phyloP scores from a whole-genome alignment of 2,113 vertebrate species.

The Gobius niger region DNA sequence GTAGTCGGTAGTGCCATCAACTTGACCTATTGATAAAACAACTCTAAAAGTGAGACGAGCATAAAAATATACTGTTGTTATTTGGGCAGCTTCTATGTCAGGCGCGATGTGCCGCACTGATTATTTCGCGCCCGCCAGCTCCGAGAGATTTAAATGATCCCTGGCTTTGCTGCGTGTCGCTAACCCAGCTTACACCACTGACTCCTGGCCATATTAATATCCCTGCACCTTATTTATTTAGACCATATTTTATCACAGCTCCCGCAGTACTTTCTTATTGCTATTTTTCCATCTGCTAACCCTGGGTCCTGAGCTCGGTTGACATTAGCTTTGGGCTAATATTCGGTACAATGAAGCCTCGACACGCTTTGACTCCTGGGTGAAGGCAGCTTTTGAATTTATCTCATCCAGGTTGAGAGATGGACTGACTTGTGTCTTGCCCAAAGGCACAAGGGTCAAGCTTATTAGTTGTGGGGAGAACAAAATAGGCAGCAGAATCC shows the following conservation, averaged over 20 bases:
- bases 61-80: no score
- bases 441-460: slow-evolving; percentile 64
- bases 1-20: no score
- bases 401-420: slow-evolving; percentile 53
- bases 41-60: no score
- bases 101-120: neutral
- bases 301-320: slow-evolving; percentile 3
- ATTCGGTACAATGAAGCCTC: slow-evolving; percentile 16
- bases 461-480: slow-evolving; percentile 38
- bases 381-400: slow-evolving; percentile 31
- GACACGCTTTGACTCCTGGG: slow-evolving; percentile 42
- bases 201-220: slow-evolving; percentile 50
- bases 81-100: neutral
- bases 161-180: slow-evolving; percentile 23
- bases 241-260: slow-evolving; percentile 53
- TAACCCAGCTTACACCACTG: slow-evolving; percentile 17
- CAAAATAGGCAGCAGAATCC: slow-evolving; percentile 19
- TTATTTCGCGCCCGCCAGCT: neutral
- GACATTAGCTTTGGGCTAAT: slow-evolving; percentile 13
- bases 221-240: slow-evolving; percentile 59
- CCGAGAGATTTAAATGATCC: slow-evolving; percentile 36
- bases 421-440: slow-evolving; percentile 12
- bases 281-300: neutral
- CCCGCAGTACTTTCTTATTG: slow-evolving; percentile 46
- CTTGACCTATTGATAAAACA: no score